These are phyloP conservation scores for Corythoichthys haematopterus DNA, from an alignment of 2,113 vertebrate species.

Conservation along the genomic window DNA sequence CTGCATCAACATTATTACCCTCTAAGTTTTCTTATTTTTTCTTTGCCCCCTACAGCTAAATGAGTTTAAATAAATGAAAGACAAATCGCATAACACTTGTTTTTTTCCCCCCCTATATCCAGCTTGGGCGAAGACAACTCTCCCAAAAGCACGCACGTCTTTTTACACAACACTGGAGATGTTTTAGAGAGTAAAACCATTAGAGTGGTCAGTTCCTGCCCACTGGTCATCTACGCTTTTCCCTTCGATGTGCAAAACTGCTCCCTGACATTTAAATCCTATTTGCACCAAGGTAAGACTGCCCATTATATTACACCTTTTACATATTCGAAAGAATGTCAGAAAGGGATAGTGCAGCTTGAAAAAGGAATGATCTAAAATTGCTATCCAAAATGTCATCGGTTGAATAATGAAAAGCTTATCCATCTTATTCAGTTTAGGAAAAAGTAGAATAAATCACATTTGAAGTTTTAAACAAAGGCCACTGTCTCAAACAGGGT, in stretches of 20 bases:
- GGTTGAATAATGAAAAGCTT: background rate
- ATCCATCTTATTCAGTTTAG: too few relatives aligned
- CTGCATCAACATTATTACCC: background rate
- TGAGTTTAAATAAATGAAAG: too few relatives aligned
- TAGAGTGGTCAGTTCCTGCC: constrained; percentile 40
- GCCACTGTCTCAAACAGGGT: too few relatives aligned
- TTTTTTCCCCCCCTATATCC: background rate
- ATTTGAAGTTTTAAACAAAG: too few relatives aligned
- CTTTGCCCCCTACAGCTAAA: background rate
- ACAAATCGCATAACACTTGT: too few relatives aligned
- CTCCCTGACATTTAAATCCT: constrained; percentile 41
- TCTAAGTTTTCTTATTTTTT: background rate
- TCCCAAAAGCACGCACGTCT: constrained; percentile 33
- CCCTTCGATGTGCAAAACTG: constrained; percentile 56
- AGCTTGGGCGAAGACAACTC: constrained; percentile 28
- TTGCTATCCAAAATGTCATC: background rate
- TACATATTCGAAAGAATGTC: background rate
- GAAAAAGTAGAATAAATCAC: too few relatives aligned
- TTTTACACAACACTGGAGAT: constrained; percentile 35
- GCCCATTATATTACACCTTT: background rate
- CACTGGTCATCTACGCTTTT: constrained; percentile 42
- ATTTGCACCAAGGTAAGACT: constrained; percentile 40
- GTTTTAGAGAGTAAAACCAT: constrained; percentile 29
- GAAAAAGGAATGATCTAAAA: background rate
- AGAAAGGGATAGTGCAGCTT: background rate